phyloP scores from a whole-genome alignment of 2,113 vertebrate species.

The Motacilla alba region DNA sequence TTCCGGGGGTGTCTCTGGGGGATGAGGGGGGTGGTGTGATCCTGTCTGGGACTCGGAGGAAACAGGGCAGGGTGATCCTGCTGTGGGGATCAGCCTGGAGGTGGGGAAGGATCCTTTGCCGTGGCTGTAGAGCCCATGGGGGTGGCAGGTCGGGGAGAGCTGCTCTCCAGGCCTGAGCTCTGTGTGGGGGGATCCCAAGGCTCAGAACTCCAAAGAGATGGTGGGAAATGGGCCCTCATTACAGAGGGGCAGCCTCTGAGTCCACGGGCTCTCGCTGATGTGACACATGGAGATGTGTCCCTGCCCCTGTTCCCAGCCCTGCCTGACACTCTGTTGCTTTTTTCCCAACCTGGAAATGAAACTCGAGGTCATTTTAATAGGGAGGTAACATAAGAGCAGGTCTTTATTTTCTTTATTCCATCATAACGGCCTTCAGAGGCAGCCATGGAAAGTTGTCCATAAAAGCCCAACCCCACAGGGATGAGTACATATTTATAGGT shows the following conservation, averaged over 20 bases:
- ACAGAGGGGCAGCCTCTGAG: not conserved
- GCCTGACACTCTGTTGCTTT: not conserved
- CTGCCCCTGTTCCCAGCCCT: not conserved
- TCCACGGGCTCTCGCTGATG: rapidly evolving
- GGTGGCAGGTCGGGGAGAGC: too few species aligned
- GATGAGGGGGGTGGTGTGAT: not conserved
- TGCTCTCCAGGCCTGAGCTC: not conserved
- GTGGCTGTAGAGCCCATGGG: too few species aligned
- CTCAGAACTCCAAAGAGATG: not conserved
- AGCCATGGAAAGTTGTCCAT: not conserved
- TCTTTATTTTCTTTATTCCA: not conserved
- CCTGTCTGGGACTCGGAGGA: not conserved
- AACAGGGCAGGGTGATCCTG: not conserved
- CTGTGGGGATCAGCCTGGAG: too few species aligned
- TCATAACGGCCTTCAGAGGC: not conserved
- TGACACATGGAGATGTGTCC: rapidly evolving
- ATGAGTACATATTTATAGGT: not conserved
- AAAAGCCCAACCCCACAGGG: not conserved
- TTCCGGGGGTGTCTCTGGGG: not conserved
- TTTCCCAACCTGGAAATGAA: not conserved
- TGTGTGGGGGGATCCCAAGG: rapidly evolving
- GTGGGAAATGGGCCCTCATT: not conserved
- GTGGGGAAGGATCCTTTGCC: not conserved
- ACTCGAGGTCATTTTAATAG: not conserved
- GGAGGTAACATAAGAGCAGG: not conserved